These are phyloP conservation scores for Chymomyza procnemis DNA, from an alignment of 2,888 invertebrate species.

Conservation along the genomic window DNA sequence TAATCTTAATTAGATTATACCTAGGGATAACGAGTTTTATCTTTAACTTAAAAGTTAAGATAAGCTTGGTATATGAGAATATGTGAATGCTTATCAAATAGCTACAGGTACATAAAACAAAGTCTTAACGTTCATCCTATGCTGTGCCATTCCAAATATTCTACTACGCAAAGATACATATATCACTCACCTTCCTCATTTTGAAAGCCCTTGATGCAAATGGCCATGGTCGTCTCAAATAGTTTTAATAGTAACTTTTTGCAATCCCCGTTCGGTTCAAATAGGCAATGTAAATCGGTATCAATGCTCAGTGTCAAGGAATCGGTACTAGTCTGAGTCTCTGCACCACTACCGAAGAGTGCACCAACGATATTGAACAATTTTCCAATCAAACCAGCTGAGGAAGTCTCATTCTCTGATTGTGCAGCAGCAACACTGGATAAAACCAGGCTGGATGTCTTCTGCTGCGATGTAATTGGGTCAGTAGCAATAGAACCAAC, in stretches of 20 bases:
- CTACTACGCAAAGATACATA: neutral
- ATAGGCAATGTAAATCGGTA: constrained; percentile 60
- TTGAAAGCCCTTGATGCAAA: constrained; percentile 74
- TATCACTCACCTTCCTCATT: constrained; percentile 74
- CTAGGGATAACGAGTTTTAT: too few species aligned
- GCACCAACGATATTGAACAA: constrained; percentile 72
- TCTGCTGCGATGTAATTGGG: neutral
- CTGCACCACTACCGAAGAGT: constrained; percentile 55
- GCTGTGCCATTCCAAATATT: neutral
- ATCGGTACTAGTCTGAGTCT: constrained; percentile 23
- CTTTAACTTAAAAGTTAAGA: too few species aligned
- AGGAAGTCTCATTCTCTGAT: constrained; percentile 32
- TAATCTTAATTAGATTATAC: too few species aligned
- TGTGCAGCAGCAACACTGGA: constrained; percentile 12
- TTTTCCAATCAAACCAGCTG: constrained; percentile 60
- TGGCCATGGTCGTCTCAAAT: constrained; percentile 77
- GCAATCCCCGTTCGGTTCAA: constrained; percentile 69
- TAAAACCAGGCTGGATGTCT: constrained; percentile 16
- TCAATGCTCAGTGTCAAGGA: constrained; percentile 37
- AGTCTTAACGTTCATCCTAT: neutral
- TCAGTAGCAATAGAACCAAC: constrained; percentile 10
- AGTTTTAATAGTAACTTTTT: constrained; percentile 75
- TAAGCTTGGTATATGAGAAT: too few species aligned
- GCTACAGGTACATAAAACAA: too few species aligned
- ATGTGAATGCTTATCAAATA: too few species aligned